Evolutionary conservation across 2,888 invertebrate species (phyloP).

Genomic region (Limenitis camilla): DNA sequence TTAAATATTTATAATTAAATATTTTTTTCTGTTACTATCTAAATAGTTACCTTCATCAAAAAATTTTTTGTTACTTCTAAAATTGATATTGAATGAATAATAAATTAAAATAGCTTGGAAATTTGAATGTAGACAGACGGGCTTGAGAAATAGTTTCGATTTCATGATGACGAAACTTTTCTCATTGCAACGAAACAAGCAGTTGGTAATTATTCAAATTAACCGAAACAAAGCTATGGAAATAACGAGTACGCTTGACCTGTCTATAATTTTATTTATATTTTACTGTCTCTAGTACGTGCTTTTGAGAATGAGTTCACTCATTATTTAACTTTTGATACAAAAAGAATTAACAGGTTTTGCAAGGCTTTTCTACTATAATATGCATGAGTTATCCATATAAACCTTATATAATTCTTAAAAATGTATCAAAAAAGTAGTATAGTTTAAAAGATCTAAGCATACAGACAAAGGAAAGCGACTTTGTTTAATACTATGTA

Average conservation of each 20-base stretch:
- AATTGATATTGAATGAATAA: background rate
- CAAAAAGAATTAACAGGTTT: no score
- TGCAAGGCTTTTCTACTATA: no score
- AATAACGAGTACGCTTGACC: slow-evolving; percentile 50
- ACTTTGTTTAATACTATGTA: no score
- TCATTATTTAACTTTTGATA: background rate
- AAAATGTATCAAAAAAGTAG: no score
- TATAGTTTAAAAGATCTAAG: no score
- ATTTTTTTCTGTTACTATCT: no score
- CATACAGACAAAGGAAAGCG: no score
- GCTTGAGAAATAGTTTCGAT: slow-evolving; percentile 25
- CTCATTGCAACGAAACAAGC: slow-evolving; percentile 51
- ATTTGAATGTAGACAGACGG: background rate
- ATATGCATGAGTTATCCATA: no score
- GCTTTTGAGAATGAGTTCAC: background rate
- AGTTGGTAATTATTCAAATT: slow-evolving; percentile 64
- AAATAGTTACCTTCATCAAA: no score
- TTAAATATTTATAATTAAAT: no score
- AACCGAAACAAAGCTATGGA: slow-evolving; percentile 59
- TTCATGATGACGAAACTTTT: slow-evolving; percentile 49
- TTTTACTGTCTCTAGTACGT: background rate
- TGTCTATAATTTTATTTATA: slow-evolving; percentile 34
- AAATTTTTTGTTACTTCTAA: no score
- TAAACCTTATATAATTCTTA: no score
- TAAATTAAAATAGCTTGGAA: background rate